Evolutionary conservation across 2,888 invertebrate genomes (phyloP).

Genomic region (Esperia sulphurella): DNA sequence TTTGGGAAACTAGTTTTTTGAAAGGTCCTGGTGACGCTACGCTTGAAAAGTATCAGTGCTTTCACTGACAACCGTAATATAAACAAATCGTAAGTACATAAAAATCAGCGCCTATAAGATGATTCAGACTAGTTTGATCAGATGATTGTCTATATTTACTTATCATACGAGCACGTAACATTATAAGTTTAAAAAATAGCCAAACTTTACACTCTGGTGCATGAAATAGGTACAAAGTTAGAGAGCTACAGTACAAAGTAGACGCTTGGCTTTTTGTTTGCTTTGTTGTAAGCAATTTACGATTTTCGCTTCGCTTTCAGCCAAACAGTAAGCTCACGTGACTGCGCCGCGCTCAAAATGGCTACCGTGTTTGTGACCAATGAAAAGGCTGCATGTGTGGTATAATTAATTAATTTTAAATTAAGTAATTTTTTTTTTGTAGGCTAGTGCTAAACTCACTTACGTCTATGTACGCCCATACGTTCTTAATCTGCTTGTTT

Average conservation of each 20-base stretch:
- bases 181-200: slow-evolving; percentile 21
- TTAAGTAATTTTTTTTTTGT: not conserved
- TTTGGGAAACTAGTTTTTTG: no score
- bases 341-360: not conserved
- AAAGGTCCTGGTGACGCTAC: no score
- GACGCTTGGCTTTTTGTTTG: slow-evolving; percentile 22
- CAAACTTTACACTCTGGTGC: slow-evolving; percentile 26
- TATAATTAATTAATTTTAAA: not conserved
- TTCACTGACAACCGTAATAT: no score
- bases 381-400: not conserved
- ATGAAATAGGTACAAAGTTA: slow-evolving; percentile 37
- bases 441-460: not conserved
- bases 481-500: no score
- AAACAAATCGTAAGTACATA: no score
- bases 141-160: no score
- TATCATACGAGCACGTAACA: no score
- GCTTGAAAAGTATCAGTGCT: no score
- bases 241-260: slow-evolving; percentile 27
- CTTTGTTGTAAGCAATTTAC: slow-evolving; percentile 34
- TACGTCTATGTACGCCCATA: no score
- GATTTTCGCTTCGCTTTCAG: slow-evolving; percentile 20
- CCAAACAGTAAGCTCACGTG: not conserved
- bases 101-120: no score
- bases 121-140: no score
- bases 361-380: not conserved